Evolutionary conservation across 2,113 vertebrate species (phyloP), one percentile per base, ranked within the genome.

Genomic region (Hiodon tergisus): DNA sequence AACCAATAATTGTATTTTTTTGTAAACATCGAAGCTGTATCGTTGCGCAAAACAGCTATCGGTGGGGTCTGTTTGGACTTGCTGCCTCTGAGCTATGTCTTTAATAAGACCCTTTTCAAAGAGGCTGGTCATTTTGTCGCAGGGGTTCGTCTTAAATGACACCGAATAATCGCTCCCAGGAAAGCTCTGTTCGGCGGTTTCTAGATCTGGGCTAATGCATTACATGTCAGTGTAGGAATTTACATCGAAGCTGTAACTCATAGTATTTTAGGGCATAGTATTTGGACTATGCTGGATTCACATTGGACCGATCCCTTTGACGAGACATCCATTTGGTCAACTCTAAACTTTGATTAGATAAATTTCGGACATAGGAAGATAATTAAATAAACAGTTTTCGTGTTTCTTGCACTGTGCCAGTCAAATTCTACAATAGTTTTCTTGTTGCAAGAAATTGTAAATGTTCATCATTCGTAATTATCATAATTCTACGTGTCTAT

Each of bases 151-250:
- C 70, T 1, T 14, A 53, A 75, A 78, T 82, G 82, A 84, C 78
- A 86, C 74, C 77, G 76, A 77, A 67, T 58, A 79, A 62, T 71
- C 74, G 77, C 16, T 17, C 69, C 8, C 68, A 6, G 75, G 67
- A 47, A 70, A 71, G 78, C 81, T 82, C 78, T 85, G 86, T 78
- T 76, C 84, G 83, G 85, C 81, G 83, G 85, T 81, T 68, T 77
- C 69, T 67, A 81, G 86, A 80, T 78, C 81, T 84, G 80, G 72
- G 69, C 10, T 75, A 59, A 76, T 80, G 75, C 80, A 77, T 76
- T 57, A 78, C 78, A 76, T 79, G 83, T 80, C 78, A 76, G 79
- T 74, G 31, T 0, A 74, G 80, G 80, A 84, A 84, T 83, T 75
- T 78, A 80, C 51, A 80, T 77, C 65, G 54, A 80, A 48, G 59